Evolutionary conservation across 2,113 vertebrate genomes (phyloP).

Genomic region (Eolophus roseicapilla): DNA sequence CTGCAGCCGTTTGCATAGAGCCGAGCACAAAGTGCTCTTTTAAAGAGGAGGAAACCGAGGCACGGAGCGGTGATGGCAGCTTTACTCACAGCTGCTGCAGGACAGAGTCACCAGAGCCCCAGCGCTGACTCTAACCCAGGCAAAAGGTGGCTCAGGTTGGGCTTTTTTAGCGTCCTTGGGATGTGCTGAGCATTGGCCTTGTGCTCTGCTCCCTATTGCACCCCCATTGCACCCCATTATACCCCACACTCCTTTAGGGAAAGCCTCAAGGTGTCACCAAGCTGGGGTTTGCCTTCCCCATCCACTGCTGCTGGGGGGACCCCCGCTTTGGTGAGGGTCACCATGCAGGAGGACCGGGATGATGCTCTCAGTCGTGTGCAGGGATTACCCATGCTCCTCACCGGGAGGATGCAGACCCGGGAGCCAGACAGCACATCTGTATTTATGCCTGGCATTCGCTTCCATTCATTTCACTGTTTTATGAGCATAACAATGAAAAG

Average conservation of each 20-base stretch:
- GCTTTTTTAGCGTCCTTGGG: not conserved
- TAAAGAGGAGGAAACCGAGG: slow-evolving; percentile 2
- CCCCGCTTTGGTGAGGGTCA: accelerated
- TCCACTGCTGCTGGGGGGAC: not conserved
- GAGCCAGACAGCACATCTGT: not conserved
- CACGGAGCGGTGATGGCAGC: not conserved
- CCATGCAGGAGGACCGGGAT: accelerated
- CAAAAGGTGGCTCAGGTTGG: not conserved
- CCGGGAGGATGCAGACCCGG: not conserved
- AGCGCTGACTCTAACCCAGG: not conserved
- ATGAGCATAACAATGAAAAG: not conserved
- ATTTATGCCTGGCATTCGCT: not conserved
- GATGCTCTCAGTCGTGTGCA: accelerated
- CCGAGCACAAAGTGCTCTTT: not conserved
- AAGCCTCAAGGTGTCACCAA: not conserved
- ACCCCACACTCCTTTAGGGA: not conserved
- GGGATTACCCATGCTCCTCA: accelerated
- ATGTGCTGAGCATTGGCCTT: not conserved
- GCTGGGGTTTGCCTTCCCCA: not conserved
- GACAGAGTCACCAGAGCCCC: not conserved
- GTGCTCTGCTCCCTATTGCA: not conserved
- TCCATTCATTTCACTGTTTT: slow-evolving; percentile 2
- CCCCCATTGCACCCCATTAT: accelerated
- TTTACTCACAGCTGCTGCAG: slow-evolving; percentile 31
- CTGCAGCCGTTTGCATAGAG: slow-evolving; percentile 2